Percentiles rank a stretch among this genome's conserved stretches.
phyloP scores from a whole-genome alignment of 2,113 vertebrate species.

The Corythaeola cristata region DNA sequence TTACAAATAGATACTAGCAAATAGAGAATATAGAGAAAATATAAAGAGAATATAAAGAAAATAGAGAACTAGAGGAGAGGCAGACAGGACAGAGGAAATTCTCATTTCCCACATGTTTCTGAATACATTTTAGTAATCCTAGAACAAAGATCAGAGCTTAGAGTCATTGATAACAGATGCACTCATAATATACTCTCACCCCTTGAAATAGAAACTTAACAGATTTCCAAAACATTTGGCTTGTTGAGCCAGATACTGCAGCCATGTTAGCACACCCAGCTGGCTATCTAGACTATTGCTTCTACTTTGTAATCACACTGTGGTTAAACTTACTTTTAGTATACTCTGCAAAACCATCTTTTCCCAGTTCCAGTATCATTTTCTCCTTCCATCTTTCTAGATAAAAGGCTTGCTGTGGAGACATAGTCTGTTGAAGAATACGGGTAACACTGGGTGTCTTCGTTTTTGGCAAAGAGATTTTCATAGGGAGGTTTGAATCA shows the following conservation, averaged over 20 bases:
- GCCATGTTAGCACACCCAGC: fast-evolving
- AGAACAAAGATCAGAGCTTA: neutral
- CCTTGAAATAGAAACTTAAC: neutral
- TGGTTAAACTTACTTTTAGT: conserved; percentile 80
- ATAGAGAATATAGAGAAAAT: no score
- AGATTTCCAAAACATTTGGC: neutral
- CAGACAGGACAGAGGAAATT: neutral
- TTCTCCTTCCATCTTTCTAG: conserved; percentile 90
- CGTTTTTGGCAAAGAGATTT: conserved; percentile 71
- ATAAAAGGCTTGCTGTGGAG: conserved; percentile 83
- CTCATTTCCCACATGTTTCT: neutral
- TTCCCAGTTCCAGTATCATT: conserved; percentile 88
- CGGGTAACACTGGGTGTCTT: conserved; percentile 85
- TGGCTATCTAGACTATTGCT: neutral
- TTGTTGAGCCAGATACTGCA: no score
- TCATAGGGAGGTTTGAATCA: conserved; percentile 61
- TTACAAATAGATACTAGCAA: neutral
- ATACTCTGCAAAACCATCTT: conserved; percentile 89
- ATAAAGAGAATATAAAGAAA: no score
- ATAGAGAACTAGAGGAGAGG: neutral
- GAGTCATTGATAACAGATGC: neutral
- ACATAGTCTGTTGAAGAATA: conserved; percentile 89
- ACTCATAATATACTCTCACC: neutral
- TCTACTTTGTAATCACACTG: neutral
- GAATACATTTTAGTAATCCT: neutral